Evolutionary conservation across 2,113 vertebrate genomes (phyloP).

Genomic region (Pedetes capensis): DNA sequence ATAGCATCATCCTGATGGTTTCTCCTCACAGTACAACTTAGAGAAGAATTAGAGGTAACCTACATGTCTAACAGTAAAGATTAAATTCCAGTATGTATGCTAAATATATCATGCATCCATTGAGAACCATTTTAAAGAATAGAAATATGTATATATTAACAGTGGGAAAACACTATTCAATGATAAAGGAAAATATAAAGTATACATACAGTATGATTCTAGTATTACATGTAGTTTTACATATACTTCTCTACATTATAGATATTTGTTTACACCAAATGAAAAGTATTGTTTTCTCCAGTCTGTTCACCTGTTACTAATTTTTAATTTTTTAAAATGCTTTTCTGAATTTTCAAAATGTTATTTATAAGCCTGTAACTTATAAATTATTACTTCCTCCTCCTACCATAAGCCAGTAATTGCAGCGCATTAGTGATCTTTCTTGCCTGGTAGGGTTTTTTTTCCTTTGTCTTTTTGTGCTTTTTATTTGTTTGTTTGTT

Average conservation of each 20-base stretch:
- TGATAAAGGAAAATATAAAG: neutral
- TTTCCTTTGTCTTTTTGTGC: no score
- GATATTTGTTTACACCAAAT: neutral
- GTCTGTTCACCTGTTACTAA: neutral
- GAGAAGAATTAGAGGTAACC: neutral
- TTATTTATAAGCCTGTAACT: neutral
- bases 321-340: conserved; percentile 16
- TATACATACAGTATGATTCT: neutral
- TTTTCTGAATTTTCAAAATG: conserved; percentile 23
- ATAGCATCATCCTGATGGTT: neutral
- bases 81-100: neutral
- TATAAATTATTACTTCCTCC: neutral
- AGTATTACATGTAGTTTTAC: neutral
- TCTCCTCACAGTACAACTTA: neutral
- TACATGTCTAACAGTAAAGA: neutral
- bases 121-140: conserved; percentile 28
- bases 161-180: conserved; percentile 16
- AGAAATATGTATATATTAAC: neutral
- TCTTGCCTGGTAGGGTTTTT: no score
- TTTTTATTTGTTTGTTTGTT: no score
- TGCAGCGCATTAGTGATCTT: neutral
- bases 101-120: neutral
- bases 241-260: neutral
- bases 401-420: conserved; percentile 17
- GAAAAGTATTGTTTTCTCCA: neutral